These are phyloP conservation scores for Fulmarus glacialis DNA, from an alignment of 2,113 vertebrate genomes.

Conservation along the genomic window DNA sequence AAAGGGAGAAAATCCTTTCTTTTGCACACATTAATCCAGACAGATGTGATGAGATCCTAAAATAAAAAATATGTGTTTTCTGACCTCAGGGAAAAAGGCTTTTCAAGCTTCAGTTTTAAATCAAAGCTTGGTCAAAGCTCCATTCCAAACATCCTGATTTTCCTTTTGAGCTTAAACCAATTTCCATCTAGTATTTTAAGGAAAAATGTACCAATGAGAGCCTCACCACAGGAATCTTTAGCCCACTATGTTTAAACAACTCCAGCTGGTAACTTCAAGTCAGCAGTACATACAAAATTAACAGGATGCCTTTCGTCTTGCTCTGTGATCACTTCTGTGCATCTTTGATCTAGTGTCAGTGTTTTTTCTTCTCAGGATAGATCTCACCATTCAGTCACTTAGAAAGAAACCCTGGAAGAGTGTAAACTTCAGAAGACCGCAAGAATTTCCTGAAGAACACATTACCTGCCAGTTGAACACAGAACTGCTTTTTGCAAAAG, in stretches of 20 bases:
- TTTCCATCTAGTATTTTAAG: not conserved
- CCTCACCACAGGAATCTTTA: conserved; percentile 23
- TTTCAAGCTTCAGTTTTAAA: not conserved
- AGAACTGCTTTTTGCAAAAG: not conserved
- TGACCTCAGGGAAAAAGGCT: not conserved
- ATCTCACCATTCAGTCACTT: not conserved
- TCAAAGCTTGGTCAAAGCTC: not conserved
- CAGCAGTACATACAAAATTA: not conserved
- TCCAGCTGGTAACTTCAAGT: not conserved
- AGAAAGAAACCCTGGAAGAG: not conserved
- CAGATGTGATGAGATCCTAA: not conserved
- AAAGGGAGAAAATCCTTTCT: not conserved
- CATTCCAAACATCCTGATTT: not conserved
- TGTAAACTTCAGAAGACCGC: not conserved
- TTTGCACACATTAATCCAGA: not conserved
- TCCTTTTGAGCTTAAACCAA: not conserved
- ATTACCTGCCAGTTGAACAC: not conserved
- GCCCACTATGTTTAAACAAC: not conserved
- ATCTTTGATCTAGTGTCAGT: not conserved
- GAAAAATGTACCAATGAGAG: not conserved
- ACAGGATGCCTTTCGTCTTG: not conserved
- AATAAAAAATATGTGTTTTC: not conserved
- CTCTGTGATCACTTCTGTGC: not conserved
- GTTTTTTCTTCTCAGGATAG: not conserved
- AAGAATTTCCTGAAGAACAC: not conserved